phyloP scores from a whole-genome alignment of 2,113 vertebrate genomes.

The Arvicanthis niloticus region DNA sequence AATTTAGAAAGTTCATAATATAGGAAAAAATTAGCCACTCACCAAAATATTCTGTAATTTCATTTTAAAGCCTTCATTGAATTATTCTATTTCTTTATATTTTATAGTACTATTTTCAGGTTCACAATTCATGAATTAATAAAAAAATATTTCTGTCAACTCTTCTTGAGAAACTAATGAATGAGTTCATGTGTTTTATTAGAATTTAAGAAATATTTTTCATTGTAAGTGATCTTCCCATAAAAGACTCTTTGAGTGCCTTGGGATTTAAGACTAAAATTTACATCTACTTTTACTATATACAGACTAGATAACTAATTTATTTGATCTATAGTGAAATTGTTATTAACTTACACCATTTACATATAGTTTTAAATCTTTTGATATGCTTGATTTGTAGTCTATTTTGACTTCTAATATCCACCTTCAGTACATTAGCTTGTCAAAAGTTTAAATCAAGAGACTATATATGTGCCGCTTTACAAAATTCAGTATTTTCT shows the following conservation, averaged over 20 bases:
- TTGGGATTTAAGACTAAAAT: constrained; percentile 53
- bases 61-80: background rate
- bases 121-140: background rate
- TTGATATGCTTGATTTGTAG: constrained; percentile 24
- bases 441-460: background rate
- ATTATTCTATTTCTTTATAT: background rate
- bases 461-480: background rate
- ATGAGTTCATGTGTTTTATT: background rate
- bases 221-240: background rate
- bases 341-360: constrained; percentile 45
- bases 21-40: background rate
- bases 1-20: background rate
- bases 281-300: constrained; percentile 21
- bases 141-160: background rate
- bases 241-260: background rate
- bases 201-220: background rate
- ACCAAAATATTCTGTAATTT: background rate
- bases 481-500: background rate
- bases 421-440: background rate
- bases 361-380: constrained; percentile 9
- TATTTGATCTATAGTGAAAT: constrained; percentile 47
- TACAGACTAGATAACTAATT: constrained; percentile 6
- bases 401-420: constrained; percentile 30
- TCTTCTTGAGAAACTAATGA: constrained; percentile 4
- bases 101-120: background rate